A percentile compares a stretch with the other conserved stretches of the same genome.
Evolutionary conservation across 2,888 invertebrate genomes (phyloP).

Genomic region (Didymodactylos carnosus): DNA sequence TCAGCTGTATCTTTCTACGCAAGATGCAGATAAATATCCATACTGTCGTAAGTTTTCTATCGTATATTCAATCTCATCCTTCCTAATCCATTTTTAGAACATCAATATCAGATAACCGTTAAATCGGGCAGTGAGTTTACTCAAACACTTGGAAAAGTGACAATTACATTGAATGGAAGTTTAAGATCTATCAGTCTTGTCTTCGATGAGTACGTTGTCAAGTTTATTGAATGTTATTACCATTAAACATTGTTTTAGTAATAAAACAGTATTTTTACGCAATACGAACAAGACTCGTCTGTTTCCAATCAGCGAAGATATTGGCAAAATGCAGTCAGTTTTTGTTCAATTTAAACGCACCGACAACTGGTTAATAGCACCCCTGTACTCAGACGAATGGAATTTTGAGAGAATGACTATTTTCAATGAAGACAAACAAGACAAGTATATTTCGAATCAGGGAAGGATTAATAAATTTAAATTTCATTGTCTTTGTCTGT

Average conservation of each 20-base stretch:
- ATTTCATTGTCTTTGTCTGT: not conserved
- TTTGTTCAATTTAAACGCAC: conserved; percentile 3
- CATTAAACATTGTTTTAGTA: not conserved
- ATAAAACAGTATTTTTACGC: not conserved
- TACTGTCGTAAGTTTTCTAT: not conserved
- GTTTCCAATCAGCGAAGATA: not conserved
- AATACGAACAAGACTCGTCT: conserved; percentile 3
- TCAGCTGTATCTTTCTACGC: not conserved
- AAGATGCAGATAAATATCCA: not conserved
- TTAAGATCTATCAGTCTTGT: not conserved
- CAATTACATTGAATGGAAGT: not conserved
- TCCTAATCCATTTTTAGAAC: not conserved
- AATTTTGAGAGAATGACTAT: not conserved
- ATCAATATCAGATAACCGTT: not conserved
- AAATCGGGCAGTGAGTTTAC: not conserved
- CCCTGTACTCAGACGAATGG: conserved; percentile 4
- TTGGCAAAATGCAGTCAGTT: not conserved
- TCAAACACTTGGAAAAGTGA: not conserved
- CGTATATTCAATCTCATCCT: not conserved
- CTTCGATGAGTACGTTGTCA: not conserved
- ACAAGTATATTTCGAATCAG: not conserved
- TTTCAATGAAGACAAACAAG: conserved; percentile 4
- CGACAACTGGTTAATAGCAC: not conserved
- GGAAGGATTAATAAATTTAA: not conserved
- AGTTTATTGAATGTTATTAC: not conserved